Conservation (phyloP, 1,140 invertebrate genomes). For the Rhizoglyphus robini region DNA sequence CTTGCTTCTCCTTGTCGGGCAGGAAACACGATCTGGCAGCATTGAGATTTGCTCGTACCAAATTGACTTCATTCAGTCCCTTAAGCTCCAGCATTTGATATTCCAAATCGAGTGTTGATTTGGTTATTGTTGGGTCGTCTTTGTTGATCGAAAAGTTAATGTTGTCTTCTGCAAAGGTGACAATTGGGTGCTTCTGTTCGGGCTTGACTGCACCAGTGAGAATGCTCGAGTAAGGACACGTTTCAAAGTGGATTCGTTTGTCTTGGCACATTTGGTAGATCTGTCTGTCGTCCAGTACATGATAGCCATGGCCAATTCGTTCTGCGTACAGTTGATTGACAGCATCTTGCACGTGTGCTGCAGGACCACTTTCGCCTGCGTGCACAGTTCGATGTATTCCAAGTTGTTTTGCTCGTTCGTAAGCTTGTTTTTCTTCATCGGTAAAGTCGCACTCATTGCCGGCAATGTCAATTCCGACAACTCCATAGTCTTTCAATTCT, state of each 20-base stretch:
- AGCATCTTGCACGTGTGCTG: slow-evolving; percentile 37
- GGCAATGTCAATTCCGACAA: slow-evolving; percentile 48
- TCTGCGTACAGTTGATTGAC: slow-evolving; percentile 41
- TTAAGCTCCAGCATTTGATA: slow-evolving; percentile 36
- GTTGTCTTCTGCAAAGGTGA: slow-evolving; percentile 42
- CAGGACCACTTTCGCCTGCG: slow-evolving; percentile 43
- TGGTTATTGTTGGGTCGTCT: slow-evolving; percentile 45
- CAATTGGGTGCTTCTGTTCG: slow-evolving; percentile 32
- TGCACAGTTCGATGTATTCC: slow-evolving; percentile 46
- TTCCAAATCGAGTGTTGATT: slow-evolving; percentile 39
- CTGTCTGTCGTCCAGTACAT: slow-evolving; percentile 37
- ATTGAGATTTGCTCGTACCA: slow-evolving; percentile 40
- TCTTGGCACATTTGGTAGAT: slow-evolving; percentile 36
- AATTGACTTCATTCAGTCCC: slow-evolving; percentile 39
- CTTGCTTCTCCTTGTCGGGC: slow-evolving; percentile 36
- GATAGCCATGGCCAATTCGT: slow-evolving; percentile 48
- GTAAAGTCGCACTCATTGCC: slow-evolving; percentile 35
- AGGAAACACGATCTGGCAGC: slow-evolving; percentile 39
- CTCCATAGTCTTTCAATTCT: slow-evolving; percentile 37
- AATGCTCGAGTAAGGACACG: slow-evolving; percentile 44
- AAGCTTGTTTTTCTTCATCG: neutral
- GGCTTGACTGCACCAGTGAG: slow-evolving; percentile 40
- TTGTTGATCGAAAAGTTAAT: slow-evolving; percentile 47
- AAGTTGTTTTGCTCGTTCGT: slow-evolving; percentile 30
- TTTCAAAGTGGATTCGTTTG: slow-evolving; percentile 40